phyloP scores from a whole-genome alignment of 2,113 vertebrate genomes.

The Lepidothrix coronata region DNA sequence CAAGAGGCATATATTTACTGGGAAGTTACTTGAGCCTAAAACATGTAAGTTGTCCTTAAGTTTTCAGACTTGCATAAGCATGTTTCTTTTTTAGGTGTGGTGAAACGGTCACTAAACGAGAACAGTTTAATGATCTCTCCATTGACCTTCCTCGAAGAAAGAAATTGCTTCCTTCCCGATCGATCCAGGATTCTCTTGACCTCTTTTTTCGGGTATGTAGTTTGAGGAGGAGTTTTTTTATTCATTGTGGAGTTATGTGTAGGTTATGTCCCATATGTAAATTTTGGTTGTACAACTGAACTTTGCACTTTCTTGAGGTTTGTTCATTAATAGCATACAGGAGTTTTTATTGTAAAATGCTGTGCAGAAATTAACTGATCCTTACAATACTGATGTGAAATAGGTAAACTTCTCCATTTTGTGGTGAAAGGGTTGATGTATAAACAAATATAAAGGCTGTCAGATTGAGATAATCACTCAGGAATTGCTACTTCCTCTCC shows the following conservation, averaged over 20 bases:
- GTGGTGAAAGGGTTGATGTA: background rate
- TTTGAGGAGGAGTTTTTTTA: background rate
- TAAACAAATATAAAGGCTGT: background rate
- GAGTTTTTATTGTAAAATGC: background rate
- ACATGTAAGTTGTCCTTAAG: background rate
- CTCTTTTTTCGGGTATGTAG: slow-evolving; percentile 91
- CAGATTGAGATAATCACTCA: background rate
- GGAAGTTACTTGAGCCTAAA: background rate
- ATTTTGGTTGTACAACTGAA: background rate
- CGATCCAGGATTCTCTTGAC: slow-evolving; percentile 96
- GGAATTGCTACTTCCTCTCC: background rate
- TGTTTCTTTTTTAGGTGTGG: slow-evolving; percentile 81
- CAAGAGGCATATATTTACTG: background rate
- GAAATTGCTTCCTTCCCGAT: slow-evolving; percentile 87
- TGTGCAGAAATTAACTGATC: background rate
- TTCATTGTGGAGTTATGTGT: background rate
- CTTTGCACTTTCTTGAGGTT: background rate
- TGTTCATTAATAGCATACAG: background rate
- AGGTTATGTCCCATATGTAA: background rate
- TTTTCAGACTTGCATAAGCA: background rate
- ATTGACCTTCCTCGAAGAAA: slow-evolving; percentile 95
- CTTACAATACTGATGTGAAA: background rate
- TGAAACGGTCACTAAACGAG: slow-evolving; percentile 91
- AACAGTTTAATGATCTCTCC: slow-evolving; percentile 97
- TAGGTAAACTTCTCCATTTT: background rate